Evolutionary conservation across 2,888 invertebrate species (phyloP), one percentile per base, ranked within the genome.

Genomic region (Tolmerus cingulatus): DNA sequence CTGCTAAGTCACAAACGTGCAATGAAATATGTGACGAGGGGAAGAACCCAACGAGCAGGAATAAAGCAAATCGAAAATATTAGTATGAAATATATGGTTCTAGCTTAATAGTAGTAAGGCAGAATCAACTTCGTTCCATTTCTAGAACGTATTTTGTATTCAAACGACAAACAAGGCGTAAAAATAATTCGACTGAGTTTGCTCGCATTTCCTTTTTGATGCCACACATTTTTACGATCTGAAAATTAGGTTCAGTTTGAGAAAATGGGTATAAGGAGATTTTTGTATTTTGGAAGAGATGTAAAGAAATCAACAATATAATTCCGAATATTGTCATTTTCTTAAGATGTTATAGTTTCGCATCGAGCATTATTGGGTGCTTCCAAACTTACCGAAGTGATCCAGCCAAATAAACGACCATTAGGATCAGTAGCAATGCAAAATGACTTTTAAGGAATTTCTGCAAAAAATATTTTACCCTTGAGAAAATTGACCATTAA

Each of bases 391-490:
- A 92, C 92, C 92, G 92, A 86, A 88, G 30, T 87, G 57, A 88
- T 89, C 89, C 89, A 88, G 88, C 87, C 89, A 88, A 88, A 87
- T 87, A 87, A 78, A 87, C 81, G 78, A 89, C 87, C 81, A 89
- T 91, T 92, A 91, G 91, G 91, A 92, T 92, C 92, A 92, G 88
- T 78, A 78, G 86, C 86, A 74, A 79, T 79, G 92, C 92, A 88
- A 87, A 91, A 55, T 89, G 88, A 87, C 86, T 87, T 79, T 91
- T 91, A 91, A 91, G 91, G 91, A 92, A 91, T 91, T 95, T 96
- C 96, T 96, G 96, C 95, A 96, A 95, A 96, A 96, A 95, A 96
- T 95, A 95, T 91, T 92, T 92, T 93, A 95, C 95, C 95, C 95
- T 95, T 92, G 90, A 92, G 91, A 91, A 92, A 92, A 87, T 87